Percentiles rank a stretch among this genome's conserved stretches.
phyloP scores from a whole-genome alignment of 2,797 vertebrate species.

The Nannoperca australis region DNA sequence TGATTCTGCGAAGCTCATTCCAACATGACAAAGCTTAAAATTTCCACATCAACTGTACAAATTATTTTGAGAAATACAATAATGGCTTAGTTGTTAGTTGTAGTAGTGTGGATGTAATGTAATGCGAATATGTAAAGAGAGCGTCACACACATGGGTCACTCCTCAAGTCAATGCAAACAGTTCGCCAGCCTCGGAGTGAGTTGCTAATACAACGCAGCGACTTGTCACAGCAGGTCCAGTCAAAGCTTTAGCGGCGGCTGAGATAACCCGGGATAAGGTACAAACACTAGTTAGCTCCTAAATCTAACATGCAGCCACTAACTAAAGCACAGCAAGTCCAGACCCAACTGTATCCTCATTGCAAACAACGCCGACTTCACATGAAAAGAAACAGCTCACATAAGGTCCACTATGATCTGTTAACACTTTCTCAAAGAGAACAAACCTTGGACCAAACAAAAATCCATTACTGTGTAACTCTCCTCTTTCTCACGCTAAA shows the following conservation, averaged over 20 bases:
- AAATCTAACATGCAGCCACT: slow-evolving; percentile 29
- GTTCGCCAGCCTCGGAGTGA: slow-evolving; percentile 28
- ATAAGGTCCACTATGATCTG: slow-evolving; percentile 40
- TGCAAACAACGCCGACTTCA: slow-evolving; percentile 26
- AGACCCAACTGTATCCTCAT: slow-evolving; percentile 30
- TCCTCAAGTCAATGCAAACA: slow-evolving; percentile 50
- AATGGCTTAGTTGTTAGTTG: not conserved
- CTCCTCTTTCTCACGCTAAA: slow-evolving; percentile 63
- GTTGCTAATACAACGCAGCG: slow-evolving; percentile 53
- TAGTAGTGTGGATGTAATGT: not conserved
- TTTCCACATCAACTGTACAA: not conserved
- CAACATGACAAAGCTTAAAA: not conserved
- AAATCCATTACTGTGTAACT: slow-evolving; percentile 36
- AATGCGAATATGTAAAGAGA: not conserved
- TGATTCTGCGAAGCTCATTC: not conserved
- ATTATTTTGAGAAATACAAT: not conserved
- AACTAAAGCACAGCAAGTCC: slow-evolving; percentile 42
- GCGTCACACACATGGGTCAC: slow-evolving; percentile 9
- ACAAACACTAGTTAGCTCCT: slow-evolving; percentile 47
- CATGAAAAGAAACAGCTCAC: slow-evolving; percentile 57
- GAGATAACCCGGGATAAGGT: slow-evolving; percentile 59
- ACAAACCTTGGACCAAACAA: slow-evolving; percentile 26
- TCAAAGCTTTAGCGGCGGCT: slow-evolving; percentile 47
- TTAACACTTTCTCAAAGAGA: slow-evolving; percentile 46
- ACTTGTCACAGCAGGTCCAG: slow-evolving; percentile 67